A percentile compares a stretch with the other conserved stretches of the same genome.
Conservation (phyloP, 2,113 vertebrate genomes). For the Psilopogon haemacephalus region DNA sequence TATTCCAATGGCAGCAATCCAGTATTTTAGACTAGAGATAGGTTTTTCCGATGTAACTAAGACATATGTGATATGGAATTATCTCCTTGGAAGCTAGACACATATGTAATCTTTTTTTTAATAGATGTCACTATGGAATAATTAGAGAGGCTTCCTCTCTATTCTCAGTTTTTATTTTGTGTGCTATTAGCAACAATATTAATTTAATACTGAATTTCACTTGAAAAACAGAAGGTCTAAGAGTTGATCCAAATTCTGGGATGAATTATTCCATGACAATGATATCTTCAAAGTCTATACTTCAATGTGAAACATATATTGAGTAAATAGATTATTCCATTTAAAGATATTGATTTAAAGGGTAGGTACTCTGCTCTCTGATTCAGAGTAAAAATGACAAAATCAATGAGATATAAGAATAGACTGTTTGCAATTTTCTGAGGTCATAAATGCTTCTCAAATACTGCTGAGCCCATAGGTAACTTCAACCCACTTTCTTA, state of each 20-base stretch:
- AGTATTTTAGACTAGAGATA: background rate
- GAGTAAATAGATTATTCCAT: conserved; percentile 64
- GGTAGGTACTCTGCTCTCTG: conserved; percentile 4
- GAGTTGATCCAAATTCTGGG: background rate
- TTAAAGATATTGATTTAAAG: conserved; percentile 28
- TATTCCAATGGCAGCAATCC: background rate
- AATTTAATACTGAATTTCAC: background rate
- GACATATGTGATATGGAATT: background rate
- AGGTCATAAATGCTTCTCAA: background rate
- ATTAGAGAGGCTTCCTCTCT: background rate
- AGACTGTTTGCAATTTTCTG: conserved; percentile 40
- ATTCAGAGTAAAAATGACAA: conserved; percentile 27
- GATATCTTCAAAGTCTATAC: conserved; percentile 29
- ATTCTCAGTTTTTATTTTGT: background rate
- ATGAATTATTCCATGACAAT: conserved; percentile 51
- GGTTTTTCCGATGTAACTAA: background rate
- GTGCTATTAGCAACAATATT: background rate
- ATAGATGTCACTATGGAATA: background rate
- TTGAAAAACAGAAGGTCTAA: background rate
- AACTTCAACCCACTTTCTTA: conserved; percentile 42
- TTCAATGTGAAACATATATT: conserved; percentile 50
- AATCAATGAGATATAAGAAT: conserved; percentile 36
- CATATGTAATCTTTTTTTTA: background rate
- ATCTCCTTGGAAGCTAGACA: background rate
- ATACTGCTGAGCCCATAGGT: conserved; percentile 45